Evolutionary conservation across 2,888 invertebrate species (phyloP).

Genomic region (Conops quadrifasciatus): DNA sequence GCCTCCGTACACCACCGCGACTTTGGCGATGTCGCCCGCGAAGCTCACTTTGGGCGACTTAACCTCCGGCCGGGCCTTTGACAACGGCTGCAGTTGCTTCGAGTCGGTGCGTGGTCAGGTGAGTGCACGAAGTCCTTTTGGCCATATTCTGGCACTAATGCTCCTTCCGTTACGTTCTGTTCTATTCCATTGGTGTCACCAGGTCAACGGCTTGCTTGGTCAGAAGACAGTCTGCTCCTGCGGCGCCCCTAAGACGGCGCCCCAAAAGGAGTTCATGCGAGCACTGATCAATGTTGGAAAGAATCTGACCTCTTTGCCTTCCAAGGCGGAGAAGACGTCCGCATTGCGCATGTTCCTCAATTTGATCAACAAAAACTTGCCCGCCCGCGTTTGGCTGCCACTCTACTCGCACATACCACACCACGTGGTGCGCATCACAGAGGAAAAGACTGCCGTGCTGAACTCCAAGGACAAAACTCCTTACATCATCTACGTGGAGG

Average conservation of each 20-base stretch:
- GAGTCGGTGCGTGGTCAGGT: constrained; percentile 79
- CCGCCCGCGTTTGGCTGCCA: constrained; percentile 97
- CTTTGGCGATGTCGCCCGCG: constrained; percentile 63
- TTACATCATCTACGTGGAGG: constrained; percentile 97
- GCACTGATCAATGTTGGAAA: constrained; percentile 88
- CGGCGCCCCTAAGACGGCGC: constrained; percentile 81
- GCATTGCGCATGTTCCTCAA: constrained; percentile 92
- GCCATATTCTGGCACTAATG: background rate
- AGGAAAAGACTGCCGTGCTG: constrained; percentile 95
- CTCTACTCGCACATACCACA: constrained; percentile 85
- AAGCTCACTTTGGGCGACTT: constrained; percentile 87
- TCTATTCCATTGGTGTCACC: constrained; percentile 50
- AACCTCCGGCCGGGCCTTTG: constrained; percentile 93
- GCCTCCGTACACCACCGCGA: constrained; percentile 58
- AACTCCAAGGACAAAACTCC: constrained; percentile 94
- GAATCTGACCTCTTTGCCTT: constrained; percentile 80
- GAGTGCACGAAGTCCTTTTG: background rate
- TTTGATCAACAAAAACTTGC: constrained; percentile 93
- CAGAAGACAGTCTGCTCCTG: constrained; percentile 81
- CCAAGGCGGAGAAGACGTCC: constrained; percentile 92
- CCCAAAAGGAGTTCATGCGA: constrained; percentile 86
- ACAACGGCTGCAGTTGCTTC: constrained; percentile 94
- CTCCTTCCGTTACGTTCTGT: background rate
- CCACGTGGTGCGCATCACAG: constrained; percentile 95
- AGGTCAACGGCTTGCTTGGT: constrained; percentile 79